phyloP scores from a whole-genome alignment of 2,113 vertebrate species.

The Melanerpes aurifrons region DNA sequence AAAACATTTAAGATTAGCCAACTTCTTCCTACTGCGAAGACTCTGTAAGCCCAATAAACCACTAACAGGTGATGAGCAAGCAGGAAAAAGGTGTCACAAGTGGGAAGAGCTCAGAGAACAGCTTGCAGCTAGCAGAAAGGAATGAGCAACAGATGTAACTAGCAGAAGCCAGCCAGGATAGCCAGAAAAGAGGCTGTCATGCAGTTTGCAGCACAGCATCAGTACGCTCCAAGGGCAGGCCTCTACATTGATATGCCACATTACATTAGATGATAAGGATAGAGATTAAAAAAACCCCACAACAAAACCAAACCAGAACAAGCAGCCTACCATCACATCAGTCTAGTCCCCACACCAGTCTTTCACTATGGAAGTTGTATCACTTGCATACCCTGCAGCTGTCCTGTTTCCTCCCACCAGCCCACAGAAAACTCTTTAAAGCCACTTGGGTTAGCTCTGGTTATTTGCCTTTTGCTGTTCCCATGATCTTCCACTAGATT shows the following conservation, averaged over 20 bases:
- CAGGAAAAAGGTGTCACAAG: neutral
- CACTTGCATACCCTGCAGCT: neutral
- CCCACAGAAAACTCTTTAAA: neutral
- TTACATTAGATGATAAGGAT: neutral
- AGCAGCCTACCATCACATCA: neutral
- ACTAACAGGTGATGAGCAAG: neutral
- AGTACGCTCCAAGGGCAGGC: neutral
- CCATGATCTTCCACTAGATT: neutral
- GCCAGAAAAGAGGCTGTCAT: neutral
- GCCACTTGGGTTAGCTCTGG: rapidly evolving
- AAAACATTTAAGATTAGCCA: neutral
- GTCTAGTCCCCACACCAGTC: neutral
- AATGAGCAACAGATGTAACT: neutral
- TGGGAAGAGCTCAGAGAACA: neutral
- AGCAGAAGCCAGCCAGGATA: neutral
- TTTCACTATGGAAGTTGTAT: neutral
- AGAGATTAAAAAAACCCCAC: neutral
- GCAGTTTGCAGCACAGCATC: neutral
- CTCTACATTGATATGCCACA: rapidly evolving
- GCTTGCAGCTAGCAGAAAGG: neutral
- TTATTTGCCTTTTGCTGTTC: neutral
- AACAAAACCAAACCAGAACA: neutral
- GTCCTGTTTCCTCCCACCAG: neutral
- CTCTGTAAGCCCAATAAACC: neutral
- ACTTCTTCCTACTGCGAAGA: neutral